Conservation (phyloP, 1,140 invertebrate genomes). For the Chironomus striatipennis region DNA sequence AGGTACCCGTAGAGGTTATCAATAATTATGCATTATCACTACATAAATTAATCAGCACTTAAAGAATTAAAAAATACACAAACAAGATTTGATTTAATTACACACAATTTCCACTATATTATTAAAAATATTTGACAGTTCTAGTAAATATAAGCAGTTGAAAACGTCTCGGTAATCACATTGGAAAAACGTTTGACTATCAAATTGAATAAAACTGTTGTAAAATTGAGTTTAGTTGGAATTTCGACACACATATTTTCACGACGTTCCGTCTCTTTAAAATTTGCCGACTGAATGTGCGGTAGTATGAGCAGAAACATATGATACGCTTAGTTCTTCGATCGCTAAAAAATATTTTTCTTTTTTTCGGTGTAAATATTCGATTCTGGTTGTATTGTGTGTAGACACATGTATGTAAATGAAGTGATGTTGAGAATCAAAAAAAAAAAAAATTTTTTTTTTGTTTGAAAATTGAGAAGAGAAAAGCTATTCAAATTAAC, state of each 20-base stretch:
- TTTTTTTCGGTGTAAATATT: too few relatives aligned
- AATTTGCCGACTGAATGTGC: neutral
- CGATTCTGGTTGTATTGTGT: neutral
- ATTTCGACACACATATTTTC: slow-evolving; percentile 12
- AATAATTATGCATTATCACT: neutral
- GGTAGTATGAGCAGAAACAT: neutral
- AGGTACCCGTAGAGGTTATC: neutral
- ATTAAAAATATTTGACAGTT: neutral
- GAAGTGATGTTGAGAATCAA: too few relatives aligned
- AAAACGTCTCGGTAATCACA: neutral
- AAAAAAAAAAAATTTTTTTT: too few relatives aligned
- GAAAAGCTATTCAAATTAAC: too few relatives aligned
- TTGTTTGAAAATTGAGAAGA: too few relatives aligned
- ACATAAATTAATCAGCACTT: neutral
- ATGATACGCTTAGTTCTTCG: neutral
- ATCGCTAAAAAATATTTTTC: neutral
- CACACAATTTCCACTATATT: neutral
- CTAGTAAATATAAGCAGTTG: too few relatives aligned
- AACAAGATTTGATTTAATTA: neutral
- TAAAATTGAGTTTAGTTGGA: neutral
- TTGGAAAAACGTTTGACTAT: neutral
- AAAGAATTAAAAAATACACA: neutral
- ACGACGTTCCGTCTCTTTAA: neutral
- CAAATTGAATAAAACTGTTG: neutral
- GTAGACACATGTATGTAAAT: neutral